Conservation (phyloP, 2,888 invertebrate species). For the Orchestes rusci region DNA sequence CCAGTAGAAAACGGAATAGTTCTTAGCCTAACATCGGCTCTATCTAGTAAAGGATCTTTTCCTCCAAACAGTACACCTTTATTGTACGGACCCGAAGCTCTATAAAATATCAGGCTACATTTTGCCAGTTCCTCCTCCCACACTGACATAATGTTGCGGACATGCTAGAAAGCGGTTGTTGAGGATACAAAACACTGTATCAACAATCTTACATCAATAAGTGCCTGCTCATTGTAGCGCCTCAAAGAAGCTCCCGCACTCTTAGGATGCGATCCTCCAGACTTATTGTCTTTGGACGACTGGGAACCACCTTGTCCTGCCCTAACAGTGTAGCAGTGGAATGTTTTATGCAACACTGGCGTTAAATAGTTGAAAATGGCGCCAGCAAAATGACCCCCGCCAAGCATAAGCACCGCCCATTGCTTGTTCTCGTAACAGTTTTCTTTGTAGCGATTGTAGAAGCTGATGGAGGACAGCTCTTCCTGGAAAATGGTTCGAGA, state of each 20-base stretch:
- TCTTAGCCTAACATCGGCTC: constrained; percentile 56
- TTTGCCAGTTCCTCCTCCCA: constrained; percentile 62
- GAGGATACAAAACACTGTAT: background rate
- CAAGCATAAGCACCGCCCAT: constrained; percentile 76
- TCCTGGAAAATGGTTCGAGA: constrained; percentile 25
- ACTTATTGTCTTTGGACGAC: constrained; percentile 54
- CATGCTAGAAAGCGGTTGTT: constrained; percentile 66
- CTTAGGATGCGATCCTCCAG: constrained; percentile 56
- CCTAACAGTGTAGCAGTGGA: constrained; percentile 77
- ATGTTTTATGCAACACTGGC: constrained; percentile 66
- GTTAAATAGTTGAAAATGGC: constrained; percentile 51
- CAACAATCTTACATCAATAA: constrained; percentile 35
- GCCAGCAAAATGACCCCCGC: constrained; percentile 78
- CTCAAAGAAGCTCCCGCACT: constrained; percentile 77
- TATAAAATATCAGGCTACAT: constrained; percentile 66
- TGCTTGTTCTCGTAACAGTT: constrained; percentile 38
- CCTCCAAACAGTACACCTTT: constrained; percentile 68
- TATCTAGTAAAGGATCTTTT: constrained; percentile 59
- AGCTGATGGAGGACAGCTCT: constrained; percentile 27
- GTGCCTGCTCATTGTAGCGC: constrained; percentile 70
- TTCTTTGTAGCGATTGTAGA: constrained; percentile 27
- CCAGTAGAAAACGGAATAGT: constrained; percentile 76
- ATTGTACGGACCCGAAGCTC: constrained; percentile 68
- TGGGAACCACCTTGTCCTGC: constrained; percentile 80
- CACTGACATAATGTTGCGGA: constrained; percentile 59